These are phyloP conservation scores for Ormyrus rosae DNA, from an alignment of 2,888 invertebrate genomes.

Conservation along the genomic window DNA sequence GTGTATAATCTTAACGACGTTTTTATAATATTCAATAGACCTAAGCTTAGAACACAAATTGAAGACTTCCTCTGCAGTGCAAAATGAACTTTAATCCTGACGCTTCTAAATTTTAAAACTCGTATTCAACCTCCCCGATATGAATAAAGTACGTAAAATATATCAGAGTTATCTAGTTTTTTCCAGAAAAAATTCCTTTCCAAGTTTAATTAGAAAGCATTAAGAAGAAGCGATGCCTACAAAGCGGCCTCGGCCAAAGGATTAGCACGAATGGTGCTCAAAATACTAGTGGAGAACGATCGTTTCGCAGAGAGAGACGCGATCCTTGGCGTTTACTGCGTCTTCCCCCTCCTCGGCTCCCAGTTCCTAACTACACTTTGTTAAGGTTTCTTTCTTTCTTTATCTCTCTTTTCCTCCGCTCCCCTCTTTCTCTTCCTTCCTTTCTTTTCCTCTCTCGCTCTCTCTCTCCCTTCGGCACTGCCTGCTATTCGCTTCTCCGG, in stretches of 20 bases:
- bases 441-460: constrained; percentile 2
- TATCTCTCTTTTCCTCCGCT: constrained; percentile 23
- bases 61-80: too few relatives aligned
- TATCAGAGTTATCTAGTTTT: too few relatives aligned
- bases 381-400: constrained; percentile 48
- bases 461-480: constrained; percentile 8
- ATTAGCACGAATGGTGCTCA: not conserved
- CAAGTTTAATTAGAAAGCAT: too few relatives aligned
- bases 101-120: too few relatives aligned
- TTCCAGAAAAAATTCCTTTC: too few relatives aligned
- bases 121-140: too few relatives aligned
- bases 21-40: too few relatives aligned
- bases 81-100: too few relatives aligned
- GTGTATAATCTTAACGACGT: too few relatives aligned
- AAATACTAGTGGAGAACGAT: constrained; percentile 27
- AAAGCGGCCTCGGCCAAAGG: not conserved
- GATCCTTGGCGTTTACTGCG: constrained; percentile 47
- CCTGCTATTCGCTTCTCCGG: constrained; percentile 34
- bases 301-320: constrained; percentile 1
- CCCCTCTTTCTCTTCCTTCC: constrained; percentile 1
- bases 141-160: too few relatives aligned
- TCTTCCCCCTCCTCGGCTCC: constrained; percentile 1
- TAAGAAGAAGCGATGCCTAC: not conserved
- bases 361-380: constrained; percentile 50
- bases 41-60: too few relatives aligned